phyloP scores from a whole-genome alignment of 2,888 invertebrate species.

The Xestobium rufovillosum region DNA sequence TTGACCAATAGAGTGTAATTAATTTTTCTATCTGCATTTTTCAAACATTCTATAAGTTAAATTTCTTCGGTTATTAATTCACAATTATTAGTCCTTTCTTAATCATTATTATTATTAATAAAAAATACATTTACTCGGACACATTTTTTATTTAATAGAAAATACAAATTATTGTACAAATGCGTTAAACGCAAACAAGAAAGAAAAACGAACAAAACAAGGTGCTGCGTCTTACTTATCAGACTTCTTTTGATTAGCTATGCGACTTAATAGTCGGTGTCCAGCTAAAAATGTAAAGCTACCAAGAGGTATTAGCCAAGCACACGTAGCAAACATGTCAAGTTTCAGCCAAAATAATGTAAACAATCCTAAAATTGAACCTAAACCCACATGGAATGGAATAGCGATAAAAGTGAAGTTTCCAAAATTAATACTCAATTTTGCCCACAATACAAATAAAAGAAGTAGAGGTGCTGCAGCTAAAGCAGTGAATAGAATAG shows the following conservation, averaged over 20 bases:
- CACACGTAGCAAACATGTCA: conserved; percentile 93
- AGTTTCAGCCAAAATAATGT: conserved; percentile 86
- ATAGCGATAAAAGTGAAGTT: conserved; percentile 79
- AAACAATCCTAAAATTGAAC: conserved; percentile 81
- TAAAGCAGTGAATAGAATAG: conserved; percentile 82
- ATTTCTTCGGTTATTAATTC: too few species aligned
- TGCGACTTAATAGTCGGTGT: conserved; percentile 78
- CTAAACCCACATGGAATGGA: conserved; percentile 84
- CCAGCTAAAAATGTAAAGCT: conserved; percentile 89
- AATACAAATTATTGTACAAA: too few species aligned
- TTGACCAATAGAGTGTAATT: too few species aligned
- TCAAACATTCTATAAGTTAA: too few species aligned
- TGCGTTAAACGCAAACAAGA: too few species aligned
- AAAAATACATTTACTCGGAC: neutral
- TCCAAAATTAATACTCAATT: conserved; percentile 77
- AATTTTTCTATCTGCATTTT: too few species aligned
- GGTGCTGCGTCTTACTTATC: conserved; percentile 16
- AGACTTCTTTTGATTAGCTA: conserved; percentile 50
- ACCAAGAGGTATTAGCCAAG: conserved; percentile 79
- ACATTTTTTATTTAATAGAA: conserved; percentile 6
- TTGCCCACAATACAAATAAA: conserved; percentile 77
- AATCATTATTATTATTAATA: conserved; percentile 20
- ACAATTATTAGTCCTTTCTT: conserved; percentile 22
- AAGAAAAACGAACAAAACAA: neutral
- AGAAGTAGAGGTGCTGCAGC: conserved; percentile 76